phyloP scores from a whole-genome alignment of 2,888 invertebrate species.

The Carabus problematicus region DNA sequence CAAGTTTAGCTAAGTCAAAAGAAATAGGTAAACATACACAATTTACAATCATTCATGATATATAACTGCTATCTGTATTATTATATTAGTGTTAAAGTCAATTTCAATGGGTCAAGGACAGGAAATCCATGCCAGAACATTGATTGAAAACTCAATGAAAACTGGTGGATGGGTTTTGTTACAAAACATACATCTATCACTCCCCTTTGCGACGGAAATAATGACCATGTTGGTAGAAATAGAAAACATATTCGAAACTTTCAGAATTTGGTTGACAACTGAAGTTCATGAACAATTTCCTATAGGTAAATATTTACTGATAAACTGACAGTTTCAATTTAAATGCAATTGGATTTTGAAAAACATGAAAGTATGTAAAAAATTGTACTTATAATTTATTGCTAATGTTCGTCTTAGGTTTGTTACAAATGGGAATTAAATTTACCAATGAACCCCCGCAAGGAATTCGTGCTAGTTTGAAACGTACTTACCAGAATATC shows the following conservation, averaged over 20 bases:
- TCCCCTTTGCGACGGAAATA: conserved; percentile 91
- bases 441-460: conserved; percentile 98
- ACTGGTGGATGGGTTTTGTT: conserved; percentile 91
- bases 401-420: conserved; percentile 49
- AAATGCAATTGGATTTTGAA: background rate
- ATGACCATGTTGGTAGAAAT: conserved; percentile 89
- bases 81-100: conserved; percentile 71
- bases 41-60: background rate
- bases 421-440: conserved; percentile 91
- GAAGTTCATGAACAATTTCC: conserved; percentile 94
- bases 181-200: conserved; percentile 95
- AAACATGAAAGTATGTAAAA: conserved; percentile 22
- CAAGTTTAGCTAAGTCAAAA: conserved; percentile 83
- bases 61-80: background rate
- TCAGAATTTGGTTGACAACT: conserved; percentile 90
- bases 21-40: conserved; percentile 72
- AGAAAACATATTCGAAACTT: conserved; percentile 80
- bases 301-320: conserved; percentile 72
- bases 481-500: conserved; percentile 89
- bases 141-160: conserved; percentile 57
- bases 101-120: conserved; percentile 99
- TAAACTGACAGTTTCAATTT: background rate
- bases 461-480: conserved; percentile 92
- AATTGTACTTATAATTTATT: background rate
- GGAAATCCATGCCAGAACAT: conserved; percentile 65